Percentiles rank a stretch among this genome's conserved stretches.
These are phyloP conservation scores for Toxotes chatareus DNA, from an alignment of 2,113 vertebrate genomes.

Conservation along the genomic window DNA sequence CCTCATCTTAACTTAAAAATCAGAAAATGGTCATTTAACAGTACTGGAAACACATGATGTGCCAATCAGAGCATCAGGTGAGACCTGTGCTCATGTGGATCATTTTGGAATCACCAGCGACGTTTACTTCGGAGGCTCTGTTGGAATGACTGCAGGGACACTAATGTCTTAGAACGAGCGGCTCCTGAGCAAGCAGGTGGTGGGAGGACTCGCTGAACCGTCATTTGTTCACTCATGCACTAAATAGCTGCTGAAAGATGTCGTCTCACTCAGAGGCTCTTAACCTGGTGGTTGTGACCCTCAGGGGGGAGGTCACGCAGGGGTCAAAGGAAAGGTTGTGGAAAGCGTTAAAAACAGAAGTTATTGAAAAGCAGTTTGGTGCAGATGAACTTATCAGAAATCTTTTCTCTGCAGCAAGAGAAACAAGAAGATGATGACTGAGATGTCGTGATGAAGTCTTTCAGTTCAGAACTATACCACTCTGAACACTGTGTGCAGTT, in stretches of 20 bases:
- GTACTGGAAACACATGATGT: not conserved
- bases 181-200: constrained; percentile 49
- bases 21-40: not conserved
- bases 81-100: not conserved
- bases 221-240: constrained; percentile 62
- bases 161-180: not conserved
- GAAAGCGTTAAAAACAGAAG: not conserved
- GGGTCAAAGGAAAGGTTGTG: constrained; percentile 24
- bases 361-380: not conserved
- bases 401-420: not conserved
- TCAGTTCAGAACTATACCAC: no score
- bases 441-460: not conserved
- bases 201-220: constrained; percentile 30
- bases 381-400: not conserved
- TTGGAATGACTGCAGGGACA: constrained; percentile 3
- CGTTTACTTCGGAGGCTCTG: not conserved
- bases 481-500: not conserved
- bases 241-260: constrained; percentile 65
- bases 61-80: not conserved
- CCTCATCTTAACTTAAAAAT: no score
- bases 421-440: not conserved
- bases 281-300: constrained; percentile 32
- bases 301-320: not conserved
- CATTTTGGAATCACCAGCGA: not conserved
- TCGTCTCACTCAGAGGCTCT: constrained; percentile 40